Evolutionary conservation across 2,113 vertebrate genomes (phyloP).

Genomic region (Loxodonta africana): DNA sequence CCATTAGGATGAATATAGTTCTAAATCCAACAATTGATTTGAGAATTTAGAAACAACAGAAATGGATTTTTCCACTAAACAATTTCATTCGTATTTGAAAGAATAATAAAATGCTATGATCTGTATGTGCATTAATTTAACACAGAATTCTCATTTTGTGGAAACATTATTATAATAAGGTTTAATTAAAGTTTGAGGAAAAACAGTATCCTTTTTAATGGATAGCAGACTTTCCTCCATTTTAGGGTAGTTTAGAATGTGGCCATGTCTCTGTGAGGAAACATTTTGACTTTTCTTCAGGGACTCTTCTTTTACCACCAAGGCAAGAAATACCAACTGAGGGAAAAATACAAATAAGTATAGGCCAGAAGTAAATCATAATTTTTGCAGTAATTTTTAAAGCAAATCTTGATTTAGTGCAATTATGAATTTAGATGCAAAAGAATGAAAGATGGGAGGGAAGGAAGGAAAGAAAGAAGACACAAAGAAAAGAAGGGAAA

Average conservation of each 20-base stretch:
- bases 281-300: neutral
- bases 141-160: neutral
- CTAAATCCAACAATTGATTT: constrained; percentile 42
- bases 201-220: neutral
- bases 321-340: constrained; percentile 11
- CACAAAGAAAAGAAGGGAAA: neutral
- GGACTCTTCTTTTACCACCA: neutral
- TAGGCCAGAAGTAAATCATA: neutral
- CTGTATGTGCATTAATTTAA: constrained; percentile 32
- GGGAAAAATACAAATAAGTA: neutral
- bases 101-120: constrained; percentile 38
- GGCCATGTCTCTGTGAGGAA: neutral
- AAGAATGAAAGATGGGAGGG: neutral
- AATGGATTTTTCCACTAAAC: constrained; percentile 60
- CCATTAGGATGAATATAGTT: neutral
- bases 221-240: neutral
- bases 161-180: constrained; percentile 37
- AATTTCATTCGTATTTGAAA: constrained; percentile 18
- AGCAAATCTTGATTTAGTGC: neutral
- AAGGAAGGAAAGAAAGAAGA: neutral
- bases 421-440: neutral
- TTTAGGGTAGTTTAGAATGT: constrained; percentile 14
- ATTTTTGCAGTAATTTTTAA: neutral
- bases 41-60: constrained; percentile 21
- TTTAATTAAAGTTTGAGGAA: constrained; percentile 38